Percentiles rank a stretch among this genome's conserved stretches.
phyloP scores from a whole-genome alignment of 35 echinoderm and acorn worm genomes.

The Amphiura filiformis region DNA sequence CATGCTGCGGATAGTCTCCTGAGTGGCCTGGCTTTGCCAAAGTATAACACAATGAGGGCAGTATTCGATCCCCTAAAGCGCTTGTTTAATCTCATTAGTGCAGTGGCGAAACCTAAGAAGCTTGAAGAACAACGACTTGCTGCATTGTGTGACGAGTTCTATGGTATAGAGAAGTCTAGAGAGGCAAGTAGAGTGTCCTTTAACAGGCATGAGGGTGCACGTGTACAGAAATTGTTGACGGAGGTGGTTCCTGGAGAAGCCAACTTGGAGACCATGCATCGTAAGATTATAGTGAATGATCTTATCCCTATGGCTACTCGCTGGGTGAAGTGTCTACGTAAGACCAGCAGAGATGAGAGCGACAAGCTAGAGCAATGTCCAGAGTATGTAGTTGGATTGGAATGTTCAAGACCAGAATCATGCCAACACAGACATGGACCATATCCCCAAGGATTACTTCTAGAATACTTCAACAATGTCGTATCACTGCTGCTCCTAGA shows the following conservation, averaged over 20 bases:
- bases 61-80: conserved; percentile 7
- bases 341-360: neutral
- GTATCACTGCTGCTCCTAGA: conserved; percentile 11
- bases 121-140: neutral
- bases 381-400: conserved; percentile 19
- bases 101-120: conserved; percentile 6
- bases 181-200: neutral
- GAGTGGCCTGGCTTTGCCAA: neutral
- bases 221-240: neutral
- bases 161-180: conserved; percentile 2
- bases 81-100: conserved; percentile 5
- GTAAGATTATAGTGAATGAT: neutral
- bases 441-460: neutral
- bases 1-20: neutral
- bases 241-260: neutral
- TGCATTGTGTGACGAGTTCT: conserved; percentile 18
- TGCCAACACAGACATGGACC: conserved; percentile 6
- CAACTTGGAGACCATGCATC: neutral
- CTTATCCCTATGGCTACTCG: conserved; percentile 18
- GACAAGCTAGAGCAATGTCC: conserved; percentile 26
- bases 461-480: conserved; percentile 4
- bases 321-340: conserved; percentile 20
- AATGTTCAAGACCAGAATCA: conserved; percentile 4
- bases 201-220: conserved; percentile 26
- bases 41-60: neutral